Evolutionary conservation across 2,888 invertebrate species (phyloP).

Genomic region (Scrobipalpa costella): DNA sequence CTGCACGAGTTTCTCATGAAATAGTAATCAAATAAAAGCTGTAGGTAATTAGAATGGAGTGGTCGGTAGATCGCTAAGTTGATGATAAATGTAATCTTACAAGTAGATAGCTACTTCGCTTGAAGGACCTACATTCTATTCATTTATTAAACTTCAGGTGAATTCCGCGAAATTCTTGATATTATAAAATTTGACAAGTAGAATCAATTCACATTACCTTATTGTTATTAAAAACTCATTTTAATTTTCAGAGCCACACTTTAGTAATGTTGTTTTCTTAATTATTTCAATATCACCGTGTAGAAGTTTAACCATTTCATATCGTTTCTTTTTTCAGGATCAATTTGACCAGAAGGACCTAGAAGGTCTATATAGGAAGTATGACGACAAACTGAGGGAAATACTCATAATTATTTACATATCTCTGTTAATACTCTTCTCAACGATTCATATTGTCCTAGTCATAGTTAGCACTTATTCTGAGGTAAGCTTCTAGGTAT

Average conservation of each 20-base stretch:
- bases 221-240: no score
- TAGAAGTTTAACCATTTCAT: not conserved
- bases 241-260: no score
- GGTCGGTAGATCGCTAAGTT: no score
- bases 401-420: conserved; percentile 89
- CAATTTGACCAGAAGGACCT: conserved; percentile 88
- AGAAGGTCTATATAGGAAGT: conserved; percentile 87
- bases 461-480: conserved; percentile 75
- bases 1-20: no score
- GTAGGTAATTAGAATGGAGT: no score
- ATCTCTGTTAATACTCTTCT: conserved; percentile 84
- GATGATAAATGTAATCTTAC: no score
- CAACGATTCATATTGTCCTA: conserved; percentile 81
- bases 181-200: not conserved
- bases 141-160: not conserved
- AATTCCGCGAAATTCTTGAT: not conserved
- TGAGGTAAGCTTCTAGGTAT: conserved; percentile 62
- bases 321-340: conserved; percentile 77
- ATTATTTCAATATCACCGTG: not conserved
- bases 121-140: not conserved
- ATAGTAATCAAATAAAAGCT: no score
- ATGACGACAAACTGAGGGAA: conserved; percentile 88
- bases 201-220: not conserved
- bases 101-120: no score
- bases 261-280: no score